Evolutionary conservation across 2,113 vertebrate species (phyloP), one percentile per base, ranked within the genome.

Genomic region (Serinus canaria): DNA sequence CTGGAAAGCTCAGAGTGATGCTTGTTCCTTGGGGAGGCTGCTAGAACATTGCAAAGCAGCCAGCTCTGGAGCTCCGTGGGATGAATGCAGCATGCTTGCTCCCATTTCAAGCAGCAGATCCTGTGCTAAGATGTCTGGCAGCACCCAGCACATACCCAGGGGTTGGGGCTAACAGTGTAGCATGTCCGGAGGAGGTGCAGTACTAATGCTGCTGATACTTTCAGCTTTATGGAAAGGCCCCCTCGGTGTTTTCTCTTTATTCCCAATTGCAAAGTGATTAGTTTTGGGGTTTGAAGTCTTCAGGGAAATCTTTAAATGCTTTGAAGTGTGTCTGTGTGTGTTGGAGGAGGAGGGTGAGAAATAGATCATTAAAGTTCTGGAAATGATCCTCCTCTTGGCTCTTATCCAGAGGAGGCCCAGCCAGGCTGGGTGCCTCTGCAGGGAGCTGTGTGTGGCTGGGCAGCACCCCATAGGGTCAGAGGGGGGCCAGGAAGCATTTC

Each of bases 121-220:
- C 43, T 92, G 75, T 88, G 63, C 90, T 91, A 64, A 88, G 72
- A 79, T 90, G 79, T 88, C 85, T 95, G 90, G 87, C 89, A 93
- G 79, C 72, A 91, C 60, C 19, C 67, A 74, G 59, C 47, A 7
- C 35, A 15, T 67, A 12, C 14, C 27, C 46, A 5, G 2, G 50
- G 55, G n/a, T 10, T 67, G 68, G 33, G 59, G 63, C n/a, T 70
- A 31, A 49, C 59, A 69, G 47, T 0, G 0, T 24, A 27, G 50
- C 1, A 0, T 83, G 49, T 80, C 55, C 55, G 2, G 55, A 86
- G 83, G 60, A 92, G 73, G 63, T 55, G 89, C 91, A 75, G 64
- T 49, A 14, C 33, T 67, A 47, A 52, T 43, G 9, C 43, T 85
- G 49, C 31, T 77, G 41, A 47, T 59, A 33, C 19, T 81, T 90